A percentile compares a stretch with the other conserved stretches of the same genome.
phyloP scores from a whole-genome alignment of 2,797 vertebrate genomes.

The Danio aesculapii region DNA sequence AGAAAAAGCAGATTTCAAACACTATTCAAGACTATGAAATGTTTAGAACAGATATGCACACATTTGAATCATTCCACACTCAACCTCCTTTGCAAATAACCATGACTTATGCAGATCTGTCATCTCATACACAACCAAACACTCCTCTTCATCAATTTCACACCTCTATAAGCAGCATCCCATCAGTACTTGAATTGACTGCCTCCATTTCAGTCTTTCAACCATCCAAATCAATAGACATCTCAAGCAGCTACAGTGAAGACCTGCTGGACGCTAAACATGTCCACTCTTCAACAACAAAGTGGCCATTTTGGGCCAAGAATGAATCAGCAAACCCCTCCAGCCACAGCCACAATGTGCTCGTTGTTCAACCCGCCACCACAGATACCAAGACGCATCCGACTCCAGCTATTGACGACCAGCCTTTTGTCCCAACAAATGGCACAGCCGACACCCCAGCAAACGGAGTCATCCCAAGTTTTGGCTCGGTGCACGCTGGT shows the following conservation, averaged over 20 bases:
- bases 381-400: conserved; percentile 57
- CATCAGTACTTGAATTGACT: conserved; percentile 42
- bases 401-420: conserved; percentile 39
- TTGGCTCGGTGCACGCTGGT: conserved; percentile 51
- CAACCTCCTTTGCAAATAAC: conserved; percentile 19
- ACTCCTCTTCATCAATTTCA: conserved; percentile 56
- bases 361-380: conserved; percentile 52
- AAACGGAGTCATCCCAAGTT: conserved; percentile 50
- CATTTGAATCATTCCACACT: conserved; percentile 9
- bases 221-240: conserved; percentile 39
- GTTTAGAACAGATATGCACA: not conserved
- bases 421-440: conserved; percentile 59
- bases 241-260: conserved; percentile 34
- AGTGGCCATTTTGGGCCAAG: conserved; percentile 43
- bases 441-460: conserved; percentile 53
- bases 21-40: conserved; percentile 24
- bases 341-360: conserved; percentile 54
- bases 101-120: conserved; percentile 24
- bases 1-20: not conserved
- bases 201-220: conserved; percentile 25
- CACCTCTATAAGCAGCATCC: conserved; percentile 34
- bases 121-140: conserved; percentile 46
- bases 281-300: conserved; percentile 39
- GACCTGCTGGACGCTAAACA: conserved; percentile 53
- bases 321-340: conserved; percentile 55